phyloP scores from a whole-genome alignment of 2,113 vertebrate species.

The Anseranas semipalmata region DNA sequence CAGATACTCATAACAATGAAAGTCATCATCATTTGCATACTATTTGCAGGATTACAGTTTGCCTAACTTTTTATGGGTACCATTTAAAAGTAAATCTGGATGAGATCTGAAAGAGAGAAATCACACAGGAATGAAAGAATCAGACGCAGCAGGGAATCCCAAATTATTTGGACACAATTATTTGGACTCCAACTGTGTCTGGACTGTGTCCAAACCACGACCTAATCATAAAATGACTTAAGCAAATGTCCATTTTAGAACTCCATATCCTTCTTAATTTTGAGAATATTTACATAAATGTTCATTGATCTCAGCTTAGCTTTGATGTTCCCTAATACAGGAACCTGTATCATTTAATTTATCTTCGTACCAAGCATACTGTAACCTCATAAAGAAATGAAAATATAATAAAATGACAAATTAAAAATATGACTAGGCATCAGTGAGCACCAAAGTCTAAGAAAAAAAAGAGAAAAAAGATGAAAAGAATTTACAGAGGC shows the following conservation, averaged over 20 bases:
- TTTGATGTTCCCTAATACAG: slow-evolving; percentile 4
- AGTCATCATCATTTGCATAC: accelerated
- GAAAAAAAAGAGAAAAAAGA: not conserved
- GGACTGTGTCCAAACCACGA: not conserved
- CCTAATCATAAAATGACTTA: not conserved
- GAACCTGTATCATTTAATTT: not conserved
- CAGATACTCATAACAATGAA: not conserved
- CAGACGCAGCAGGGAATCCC: not conserved
- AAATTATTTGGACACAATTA: not conserved
- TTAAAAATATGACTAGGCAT: not conserved
- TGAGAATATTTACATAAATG: not conserved
- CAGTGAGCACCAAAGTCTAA: not conserved
- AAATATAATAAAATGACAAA: not conserved
- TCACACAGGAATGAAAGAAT: not conserved
- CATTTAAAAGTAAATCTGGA: not conserved
- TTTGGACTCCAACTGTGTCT: not conserved
- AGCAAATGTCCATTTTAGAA: not conserved
- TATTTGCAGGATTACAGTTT: not conserved
- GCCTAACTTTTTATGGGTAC: not conserved
- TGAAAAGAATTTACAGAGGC: not conserved
- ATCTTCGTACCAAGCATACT: not conserved
- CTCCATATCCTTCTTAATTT: not conserved
- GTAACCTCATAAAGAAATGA: not conserved
- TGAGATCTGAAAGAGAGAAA: not conserved
- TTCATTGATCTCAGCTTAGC: not conserved